A percentile compares a stretch with the other conserved stretches of the same genome.
phyloP scores from a whole-genome alignment of 2,797 vertebrate species.

The Pangasius sanitwongsei region DNA sequence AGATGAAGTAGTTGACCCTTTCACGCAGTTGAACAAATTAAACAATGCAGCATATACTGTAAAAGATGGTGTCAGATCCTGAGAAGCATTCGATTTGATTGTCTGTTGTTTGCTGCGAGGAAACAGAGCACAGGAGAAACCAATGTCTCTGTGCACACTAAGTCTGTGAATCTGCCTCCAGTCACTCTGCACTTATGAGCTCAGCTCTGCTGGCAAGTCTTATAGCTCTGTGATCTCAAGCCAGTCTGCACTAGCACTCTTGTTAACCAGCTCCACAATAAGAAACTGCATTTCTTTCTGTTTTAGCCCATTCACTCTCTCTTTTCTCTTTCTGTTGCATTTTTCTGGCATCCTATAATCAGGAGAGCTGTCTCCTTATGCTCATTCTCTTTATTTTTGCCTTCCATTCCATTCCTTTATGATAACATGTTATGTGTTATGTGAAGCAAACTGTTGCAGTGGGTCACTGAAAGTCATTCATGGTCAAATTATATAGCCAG shows the following conservation, averaged over 20 bases:
- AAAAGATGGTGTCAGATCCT: neutral
- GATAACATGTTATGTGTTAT: neutral
- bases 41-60: neutral
- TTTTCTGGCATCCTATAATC: neutral
- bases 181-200: conserved; percentile 40
- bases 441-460: neutral
- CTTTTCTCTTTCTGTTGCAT: neutral
- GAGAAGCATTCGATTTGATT: neutral
- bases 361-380: neutral
- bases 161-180: conserved; percentile 32
- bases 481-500: neutral
- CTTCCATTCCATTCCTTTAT: neutral
- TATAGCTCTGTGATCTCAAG: conserved; percentile 29
- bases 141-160: neutral
- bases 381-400: neutral
- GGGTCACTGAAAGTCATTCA: neutral
- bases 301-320: neutral
- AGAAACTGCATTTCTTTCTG: conserved; percentile 28
- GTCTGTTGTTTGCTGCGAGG: neutral
- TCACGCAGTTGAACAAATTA: neutral
- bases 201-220: conserved; percentile 49
- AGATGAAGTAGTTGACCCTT: neutral
- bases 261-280: conserved; percentile 35
- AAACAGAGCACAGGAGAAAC: neutral
- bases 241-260: conserved; percentile 42